A percentile compares a stretch with the other conserved stretches of the same genome.
These are phyloP conservation scores for Gasteruption jaculator DNA, from an alignment of 2,888 invertebrate genomes.

Conservation along the genomic window DNA sequence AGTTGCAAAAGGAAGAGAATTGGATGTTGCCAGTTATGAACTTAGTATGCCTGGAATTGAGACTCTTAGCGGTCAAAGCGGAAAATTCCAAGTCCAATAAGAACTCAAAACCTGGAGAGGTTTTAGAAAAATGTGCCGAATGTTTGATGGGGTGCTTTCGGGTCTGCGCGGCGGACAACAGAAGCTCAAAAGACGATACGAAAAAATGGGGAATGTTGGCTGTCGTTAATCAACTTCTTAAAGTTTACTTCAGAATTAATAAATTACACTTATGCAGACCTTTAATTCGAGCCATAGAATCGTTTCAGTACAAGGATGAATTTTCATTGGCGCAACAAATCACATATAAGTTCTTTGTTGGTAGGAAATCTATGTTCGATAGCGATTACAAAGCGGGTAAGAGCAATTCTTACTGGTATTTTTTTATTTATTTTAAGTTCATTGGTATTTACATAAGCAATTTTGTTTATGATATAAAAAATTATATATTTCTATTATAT, in stretches of 20 bases:
- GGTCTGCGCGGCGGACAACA: conserved; percentile 91
- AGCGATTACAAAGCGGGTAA: conserved; percentile 82
- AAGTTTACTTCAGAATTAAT: conserved; percentile 93
- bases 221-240: conserved; percentile 94
- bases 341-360: conserved; percentile 96
- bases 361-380: conserved; percentile 97
- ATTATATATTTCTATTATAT: too few species aligned
- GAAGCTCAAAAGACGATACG: conserved; percentile 84
- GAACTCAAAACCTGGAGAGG: conserved; percentile 61
- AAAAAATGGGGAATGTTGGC: conserved; percentile 95
- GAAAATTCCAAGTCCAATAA: conserved; percentile 58
- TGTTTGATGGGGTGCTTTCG: conserved; percentile 89
- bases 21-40: conserved; percentile 97
- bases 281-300: conserved; percentile 92
- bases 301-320: conserved; percentile 81
- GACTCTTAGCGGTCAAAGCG: conserved; percentile 77
- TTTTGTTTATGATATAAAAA: conserved; percentile 1
- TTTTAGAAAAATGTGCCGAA: conserved; percentile 90
- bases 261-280: conserved; percentile 89
- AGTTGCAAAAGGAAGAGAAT: conserved; percentile 88
- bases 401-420: too few species aligned
- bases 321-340: conserved; percentile 92
- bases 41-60: conserved; percentile 80
- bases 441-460: background rate
- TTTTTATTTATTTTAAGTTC: background rate